Percentiles rank a stretch among this genome's conserved stretches.
Evolutionary conservation across 1,140 invertebrate species (phyloP).

Genomic region (Parapsyche elsis): DNA sequence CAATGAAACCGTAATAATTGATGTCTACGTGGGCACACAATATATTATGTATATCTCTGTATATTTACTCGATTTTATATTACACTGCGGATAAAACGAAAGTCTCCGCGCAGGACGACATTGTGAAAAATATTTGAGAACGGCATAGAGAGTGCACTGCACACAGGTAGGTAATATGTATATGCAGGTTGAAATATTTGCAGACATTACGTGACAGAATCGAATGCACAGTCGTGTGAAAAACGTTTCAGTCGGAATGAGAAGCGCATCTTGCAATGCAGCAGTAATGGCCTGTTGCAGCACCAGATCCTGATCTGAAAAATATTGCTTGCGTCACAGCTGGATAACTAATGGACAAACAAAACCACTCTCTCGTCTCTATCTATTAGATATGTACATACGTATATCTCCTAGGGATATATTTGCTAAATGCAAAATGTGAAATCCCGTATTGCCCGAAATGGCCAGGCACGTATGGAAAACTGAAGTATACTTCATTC

Average conservation of each 20-base stretch:
- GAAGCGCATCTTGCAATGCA: conserved; percentile 29
- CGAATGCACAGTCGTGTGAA: background rate
- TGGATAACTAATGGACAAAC: background rate
- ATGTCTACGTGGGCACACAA: too few relatives aligned
- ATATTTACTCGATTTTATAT: too few relatives aligned
- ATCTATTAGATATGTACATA: too few relatives aligned
- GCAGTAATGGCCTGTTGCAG: conserved; percentile 36
- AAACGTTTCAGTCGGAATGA: background rate
- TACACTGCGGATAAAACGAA: too few relatives aligned
- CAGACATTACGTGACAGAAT: conserved; percentile 12
- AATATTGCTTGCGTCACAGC: conserved; percentile 4
- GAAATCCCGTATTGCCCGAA: too few relatives aligned
- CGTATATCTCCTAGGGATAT: too few relatives aligned
- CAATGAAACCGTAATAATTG: too few relatives aligned
- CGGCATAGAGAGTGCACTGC: background rate
- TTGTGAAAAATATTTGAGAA: background rate
- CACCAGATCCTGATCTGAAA: conserved; percentile 4
- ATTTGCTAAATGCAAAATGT: too few relatives aligned
- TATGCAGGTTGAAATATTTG: conserved; percentile 2
- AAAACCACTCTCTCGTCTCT: too few relatives aligned
- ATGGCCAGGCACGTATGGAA: too few relatives aligned
- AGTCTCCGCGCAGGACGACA: background rate
- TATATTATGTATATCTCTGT: too few relatives aligned
- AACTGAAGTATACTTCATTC: too few relatives aligned
- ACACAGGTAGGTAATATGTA: background rate